phyloP scores from a whole-genome alignment of 2,888 invertebrate genomes.

The Geotrupes spiniger region DNA sequence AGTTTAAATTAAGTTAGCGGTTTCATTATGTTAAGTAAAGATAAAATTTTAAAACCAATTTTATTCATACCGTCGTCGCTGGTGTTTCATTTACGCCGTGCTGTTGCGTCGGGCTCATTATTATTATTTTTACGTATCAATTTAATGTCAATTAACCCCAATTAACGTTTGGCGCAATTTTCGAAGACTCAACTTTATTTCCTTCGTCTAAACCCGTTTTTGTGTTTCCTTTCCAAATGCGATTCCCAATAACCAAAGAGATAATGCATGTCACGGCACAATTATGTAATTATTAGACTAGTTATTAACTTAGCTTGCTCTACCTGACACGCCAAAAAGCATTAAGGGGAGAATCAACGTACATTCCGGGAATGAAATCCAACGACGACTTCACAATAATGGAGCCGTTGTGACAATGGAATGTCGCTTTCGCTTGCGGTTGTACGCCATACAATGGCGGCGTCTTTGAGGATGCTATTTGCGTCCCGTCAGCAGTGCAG shows the following conservation, averaged over 20 bases:
- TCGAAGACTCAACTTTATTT: too few species aligned
- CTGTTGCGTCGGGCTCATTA: not conserved
- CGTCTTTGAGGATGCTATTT: slow-evolving; percentile 37
- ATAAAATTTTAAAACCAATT: slow-evolving; percentile 18
- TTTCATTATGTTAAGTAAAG: slow-evolving; percentile 44
- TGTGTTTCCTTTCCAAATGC: too few species aligned
- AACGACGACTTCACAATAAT: slow-evolving; percentile 11
- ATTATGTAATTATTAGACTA: too few species aligned
- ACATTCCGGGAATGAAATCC: slow-evolving; percentile 8
- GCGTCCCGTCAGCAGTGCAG: slow-evolving; percentile 39
- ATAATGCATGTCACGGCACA: too few species aligned
- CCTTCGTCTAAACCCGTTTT: too few species aligned
- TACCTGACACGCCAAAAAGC: slow-evolving; percentile 8
- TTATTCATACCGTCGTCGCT: too few species aligned
- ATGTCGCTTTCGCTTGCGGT: slow-evolving; percentile 10
- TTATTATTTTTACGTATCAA: slow-evolving; percentile 8
- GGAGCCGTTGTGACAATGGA: slow-evolving; percentile 12
- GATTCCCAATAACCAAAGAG: too few species aligned
- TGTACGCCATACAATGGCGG: slow-evolving; percentile 15
- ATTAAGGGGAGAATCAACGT: slow-evolving; percentile 2
- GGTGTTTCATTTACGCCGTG: not conserved
- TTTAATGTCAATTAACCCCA: too few species aligned
- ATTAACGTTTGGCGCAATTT: too few species aligned
- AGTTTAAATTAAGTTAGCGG: slow-evolving; percentile 45
- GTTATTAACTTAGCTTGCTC: not conserved